Conservation (phyloP, 2,888 invertebrate genomes). For the Lacanobia wlatinum region DNA sequence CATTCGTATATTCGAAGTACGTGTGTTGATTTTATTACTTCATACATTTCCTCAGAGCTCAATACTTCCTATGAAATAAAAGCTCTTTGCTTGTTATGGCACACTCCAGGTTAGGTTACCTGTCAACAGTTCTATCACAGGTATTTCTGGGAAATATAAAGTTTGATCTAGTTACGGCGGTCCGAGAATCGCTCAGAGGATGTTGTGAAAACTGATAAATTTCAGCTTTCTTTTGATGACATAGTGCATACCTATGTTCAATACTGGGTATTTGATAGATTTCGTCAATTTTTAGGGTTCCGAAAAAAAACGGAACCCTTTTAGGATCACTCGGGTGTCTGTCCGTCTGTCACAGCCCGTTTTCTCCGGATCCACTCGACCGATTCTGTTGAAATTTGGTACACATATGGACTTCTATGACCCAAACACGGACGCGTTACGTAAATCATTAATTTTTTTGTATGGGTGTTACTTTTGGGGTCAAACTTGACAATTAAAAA, state of each 20-base stretch:
- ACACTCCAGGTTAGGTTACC: conserved; percentile 5
- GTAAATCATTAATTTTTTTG: too few relatives aligned
- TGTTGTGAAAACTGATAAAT: conserved; percentile 37
- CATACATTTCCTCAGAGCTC: conserved; percentile 40
- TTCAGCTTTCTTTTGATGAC: conserved; percentile 22
- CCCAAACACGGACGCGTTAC: too few relatives aligned
- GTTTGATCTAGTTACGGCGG: conserved; percentile 22
- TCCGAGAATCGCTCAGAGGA: conserved; percentile 13
- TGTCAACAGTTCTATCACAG: not conserved
- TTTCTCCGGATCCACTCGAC: too few relatives aligned
- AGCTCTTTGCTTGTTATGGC: conserved; percentile 23
- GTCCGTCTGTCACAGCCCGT: too few relatives aligned
- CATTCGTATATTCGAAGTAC: conserved; percentile 55
- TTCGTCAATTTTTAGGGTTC: too few relatives aligned
- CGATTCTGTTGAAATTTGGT: too few relatives aligned
- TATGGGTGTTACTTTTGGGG: too few relatives aligned
- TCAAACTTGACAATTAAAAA: too few relatives aligned
- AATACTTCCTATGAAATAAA: conserved; percentile 52
- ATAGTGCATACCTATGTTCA: not conserved
- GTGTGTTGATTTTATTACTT: conserved; percentile 61
- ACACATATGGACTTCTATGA: too few relatives aligned
- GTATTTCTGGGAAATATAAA: conserved; percentile 22
- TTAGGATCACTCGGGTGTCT: too few relatives aligned
- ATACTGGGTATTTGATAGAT: not conserved
- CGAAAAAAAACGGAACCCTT: too few relatives aligned